A percentile compares a stretch with the other conserved stretches of the same genome.
phyloP scores from a whole-genome alignment of 1,140 invertebrate genomes.

The Aphaenogaster ashmeadi region DNA sequence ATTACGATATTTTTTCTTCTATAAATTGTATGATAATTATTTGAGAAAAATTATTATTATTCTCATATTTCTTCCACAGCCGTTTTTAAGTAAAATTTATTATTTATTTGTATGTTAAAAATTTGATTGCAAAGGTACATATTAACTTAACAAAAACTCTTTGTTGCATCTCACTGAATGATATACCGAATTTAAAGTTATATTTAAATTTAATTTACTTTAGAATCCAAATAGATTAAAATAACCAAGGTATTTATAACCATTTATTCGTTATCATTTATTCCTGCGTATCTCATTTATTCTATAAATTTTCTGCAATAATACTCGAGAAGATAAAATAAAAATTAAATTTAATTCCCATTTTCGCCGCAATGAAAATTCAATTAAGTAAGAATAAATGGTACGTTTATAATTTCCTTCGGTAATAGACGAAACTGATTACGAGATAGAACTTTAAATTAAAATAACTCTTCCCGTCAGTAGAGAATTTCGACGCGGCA shows the following conservation, averaged over 20 bases:
- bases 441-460: neutral
- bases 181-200: neutral
- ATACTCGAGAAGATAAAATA: neutral
- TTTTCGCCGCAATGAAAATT: neutral
- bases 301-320: conserved; percentile 2
- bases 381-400: conserved; percentile 1
- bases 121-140: conserved; percentile 9
- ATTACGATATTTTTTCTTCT: neutral
- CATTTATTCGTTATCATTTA: neutral
- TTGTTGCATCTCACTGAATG: neutral
- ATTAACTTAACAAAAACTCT: neutral
- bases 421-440: neutral
- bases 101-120: neutral
- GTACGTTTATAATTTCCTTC: neutral
- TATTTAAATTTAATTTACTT: conserved; percentile 23
- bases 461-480: neutral
- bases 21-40: neutral
- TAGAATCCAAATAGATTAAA: neutral
- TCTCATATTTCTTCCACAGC: neutral
- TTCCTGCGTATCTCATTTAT: neutral
- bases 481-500: neutral
- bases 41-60: neutral
- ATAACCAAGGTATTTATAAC: neutral
- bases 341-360: conserved; percentile 15
- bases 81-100: neutral